Evolutionary conservation across 2,113 vertebrate species (phyloP).

Genomic region (Sceloporus tristichus): DNA sequence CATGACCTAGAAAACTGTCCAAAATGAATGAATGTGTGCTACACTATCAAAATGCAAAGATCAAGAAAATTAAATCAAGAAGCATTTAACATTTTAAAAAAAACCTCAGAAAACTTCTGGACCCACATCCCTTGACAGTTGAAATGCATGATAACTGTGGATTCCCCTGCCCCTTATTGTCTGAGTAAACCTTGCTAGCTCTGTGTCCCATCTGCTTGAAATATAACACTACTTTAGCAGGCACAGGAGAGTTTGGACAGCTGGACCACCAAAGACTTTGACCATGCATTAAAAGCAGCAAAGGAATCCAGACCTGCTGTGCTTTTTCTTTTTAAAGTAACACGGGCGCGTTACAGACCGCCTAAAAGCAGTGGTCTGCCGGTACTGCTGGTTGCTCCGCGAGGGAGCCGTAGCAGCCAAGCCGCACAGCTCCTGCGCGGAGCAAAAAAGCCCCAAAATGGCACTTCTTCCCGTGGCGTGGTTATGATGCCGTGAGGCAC

Average conservation of each 20-base stretch:
- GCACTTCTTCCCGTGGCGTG: too few species aligned
- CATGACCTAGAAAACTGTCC: neutral
- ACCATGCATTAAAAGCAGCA: neutral
- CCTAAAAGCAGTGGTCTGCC: too few species aligned
- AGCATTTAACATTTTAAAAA: neutral
- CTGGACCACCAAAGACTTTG: conserved; percentile 3
- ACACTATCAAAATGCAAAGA: neutral
- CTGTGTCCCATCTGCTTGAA: neutral
- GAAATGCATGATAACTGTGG: neutral
- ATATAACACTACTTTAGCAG: neutral
- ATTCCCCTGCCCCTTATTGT: neutral
- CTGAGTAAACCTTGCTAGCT: neutral
- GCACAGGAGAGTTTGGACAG: neutral
- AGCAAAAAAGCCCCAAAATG: too few species aligned
- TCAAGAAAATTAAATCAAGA: neutral
- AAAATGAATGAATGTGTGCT: neutral
- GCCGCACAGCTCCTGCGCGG: too few species aligned
- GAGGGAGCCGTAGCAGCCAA: too few species aligned
- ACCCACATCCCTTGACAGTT: neutral
- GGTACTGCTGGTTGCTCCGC: too few species aligned
- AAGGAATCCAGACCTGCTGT: neutral
- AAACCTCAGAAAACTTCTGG: neutral
- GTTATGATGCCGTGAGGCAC: too few species aligned
- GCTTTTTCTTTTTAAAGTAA: neutral
- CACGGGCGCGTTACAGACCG: too few species aligned